Conservation (phyloP, 1,140 invertebrate species). For the Atta cephalotes region DNA sequence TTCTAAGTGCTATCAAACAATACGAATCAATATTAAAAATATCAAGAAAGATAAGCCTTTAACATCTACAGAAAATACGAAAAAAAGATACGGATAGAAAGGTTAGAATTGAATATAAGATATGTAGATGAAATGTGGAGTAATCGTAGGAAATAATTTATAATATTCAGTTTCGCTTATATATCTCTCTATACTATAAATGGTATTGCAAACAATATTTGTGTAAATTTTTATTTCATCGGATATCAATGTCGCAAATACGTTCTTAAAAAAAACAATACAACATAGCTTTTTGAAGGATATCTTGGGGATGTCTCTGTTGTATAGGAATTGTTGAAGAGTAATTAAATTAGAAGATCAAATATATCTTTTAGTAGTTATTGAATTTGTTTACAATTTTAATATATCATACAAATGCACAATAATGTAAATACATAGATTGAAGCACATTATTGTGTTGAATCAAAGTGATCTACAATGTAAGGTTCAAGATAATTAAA, state of each 20-base stretch:
- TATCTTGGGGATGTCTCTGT: no score
- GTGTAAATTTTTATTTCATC: background rate
- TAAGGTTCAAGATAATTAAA: background rate
- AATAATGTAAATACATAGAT: background rate
- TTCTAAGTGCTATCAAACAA: background rate
- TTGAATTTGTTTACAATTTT: slow-evolving; percentile 10
- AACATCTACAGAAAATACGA: background rate
- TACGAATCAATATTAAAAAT: background rate
- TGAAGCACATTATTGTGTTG: background rate
- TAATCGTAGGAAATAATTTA: no score
- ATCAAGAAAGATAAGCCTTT: background rate
- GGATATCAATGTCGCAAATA: background rate
- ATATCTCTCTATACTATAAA: no score
- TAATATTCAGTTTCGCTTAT: no score
- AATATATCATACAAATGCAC: background rate
- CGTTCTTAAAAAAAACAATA: background rate
- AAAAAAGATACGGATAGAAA: background rate
- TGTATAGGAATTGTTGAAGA: background rate
- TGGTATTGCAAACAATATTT: background rate
- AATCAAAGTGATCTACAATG: background rate
- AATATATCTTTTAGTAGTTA: background rate
- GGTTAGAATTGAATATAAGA: slow-evolving; percentile 17
- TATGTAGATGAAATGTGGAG: no score
- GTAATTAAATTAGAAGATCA: background rate
- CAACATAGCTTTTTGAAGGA: no score